A percentile compares a stretch with the other conserved stretches of the same genome.
These are phyloP conservation scores for Drosophila borealis DNA, from an alignment of 2,888 invertebrate genomes.

Conservation along the genomic window DNA sequence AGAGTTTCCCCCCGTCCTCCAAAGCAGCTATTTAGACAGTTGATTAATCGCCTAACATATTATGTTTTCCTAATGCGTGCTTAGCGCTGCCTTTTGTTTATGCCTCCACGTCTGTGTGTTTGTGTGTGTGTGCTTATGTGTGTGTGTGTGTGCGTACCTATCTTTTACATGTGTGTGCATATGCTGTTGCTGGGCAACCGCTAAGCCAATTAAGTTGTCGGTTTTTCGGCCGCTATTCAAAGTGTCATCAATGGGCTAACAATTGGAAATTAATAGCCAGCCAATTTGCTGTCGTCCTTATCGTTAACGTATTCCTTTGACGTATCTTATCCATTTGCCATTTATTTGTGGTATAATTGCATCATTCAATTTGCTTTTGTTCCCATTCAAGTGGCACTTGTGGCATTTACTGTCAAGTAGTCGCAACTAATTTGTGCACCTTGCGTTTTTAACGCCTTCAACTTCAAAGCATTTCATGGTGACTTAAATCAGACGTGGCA, in stretches of 20 bases:
- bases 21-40: slow-evolving; percentile 58
- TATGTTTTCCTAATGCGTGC: slow-evolving; percentile 68
- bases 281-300: slow-evolving; percentile 54
- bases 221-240: slow-evolving; percentile 53
- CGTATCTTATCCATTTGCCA: slow-evolving; percentile 27
- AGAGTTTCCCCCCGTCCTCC: slow-evolving; percentile 3
- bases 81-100: slow-evolving; percentile 37
- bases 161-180: slow-evolving; percentile 17
- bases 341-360: slow-evolving; percentile 12
- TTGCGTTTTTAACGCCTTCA: slow-evolving; percentile 40
- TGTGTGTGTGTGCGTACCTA: slow-evolving; percentile 18
- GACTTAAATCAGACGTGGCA: slow-evolving; percentile 52
- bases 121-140: slow-evolving; percentile 10
- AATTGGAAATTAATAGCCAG: slow-evolving; percentile 74
- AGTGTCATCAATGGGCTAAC: slow-evolving; percentile 74
- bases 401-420: slow-evolving; percentile 49
- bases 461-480: slow-evolving; percentile 65
- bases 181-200: slow-evolving; percentile 50
- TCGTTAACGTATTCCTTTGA: slow-evolving; percentile 38
- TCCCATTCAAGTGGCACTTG: slow-evolving; percentile 48
- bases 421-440: slow-evolving; percentile 59
- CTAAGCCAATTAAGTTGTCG: slow-evolving; percentile 70
- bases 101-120: background rate
- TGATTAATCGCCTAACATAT: slow-evolving; percentile 75
- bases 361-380: slow-evolving; percentile 26